phyloP scores from a whole-genome alignment of 2,797 vertebrate genomes.

The Anomalospiza imberbis region DNA sequence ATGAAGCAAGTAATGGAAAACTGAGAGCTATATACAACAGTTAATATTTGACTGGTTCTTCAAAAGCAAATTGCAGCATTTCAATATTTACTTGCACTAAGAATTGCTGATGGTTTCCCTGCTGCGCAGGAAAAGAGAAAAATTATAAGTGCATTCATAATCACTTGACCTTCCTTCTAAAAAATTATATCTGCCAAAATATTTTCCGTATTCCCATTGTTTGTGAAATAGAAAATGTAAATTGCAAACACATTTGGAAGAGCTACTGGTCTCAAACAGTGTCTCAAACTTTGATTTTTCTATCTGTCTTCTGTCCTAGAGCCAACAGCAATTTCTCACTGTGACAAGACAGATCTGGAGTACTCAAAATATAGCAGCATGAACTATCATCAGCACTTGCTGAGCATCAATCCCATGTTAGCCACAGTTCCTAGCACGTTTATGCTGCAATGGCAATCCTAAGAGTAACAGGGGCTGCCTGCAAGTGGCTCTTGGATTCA shows the following conservation, averaged over 20 bases:
- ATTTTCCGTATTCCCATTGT: neutral
- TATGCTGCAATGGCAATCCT: neutral
- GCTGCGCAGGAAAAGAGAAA: slow-evolving; percentile 37
- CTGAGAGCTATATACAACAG: neutral
- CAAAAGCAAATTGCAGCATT: slow-evolving; percentile 46
- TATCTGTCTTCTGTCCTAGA: neutral
- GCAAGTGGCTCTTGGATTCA: slow-evolving; percentile 11
- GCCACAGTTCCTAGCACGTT: slow-evolving; percentile 7
- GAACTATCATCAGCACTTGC: slow-evolving; percentile 20
- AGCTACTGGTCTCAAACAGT: neutral
- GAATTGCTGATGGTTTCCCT: slow-evolving; percentile 39
- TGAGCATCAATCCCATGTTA: slow-evolving; percentile 41
- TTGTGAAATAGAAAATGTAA: slow-evolving; percentile 18
- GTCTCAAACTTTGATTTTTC: neutral
- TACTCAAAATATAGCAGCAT: neutral
- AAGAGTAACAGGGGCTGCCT: slow-evolving; percentile 5
- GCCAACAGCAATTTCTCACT: neutral
- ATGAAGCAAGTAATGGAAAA: slow-evolving; percentile 47
- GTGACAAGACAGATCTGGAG: slow-evolving; percentile 13
- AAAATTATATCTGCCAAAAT: slow-evolving; percentile 44
- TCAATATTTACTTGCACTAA: slow-evolving; percentile 62
- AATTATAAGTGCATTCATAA: slow-evolving; percentile 39
- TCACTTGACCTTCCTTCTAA: slow-evolving; percentile 31
- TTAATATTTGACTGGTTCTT: slow-evolving; percentile 64
- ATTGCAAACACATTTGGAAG: slow-evolving; percentile 23